Conservation (phyloP, 2,797 vertebrate species). For the Cossypha dichroa region DNA sequence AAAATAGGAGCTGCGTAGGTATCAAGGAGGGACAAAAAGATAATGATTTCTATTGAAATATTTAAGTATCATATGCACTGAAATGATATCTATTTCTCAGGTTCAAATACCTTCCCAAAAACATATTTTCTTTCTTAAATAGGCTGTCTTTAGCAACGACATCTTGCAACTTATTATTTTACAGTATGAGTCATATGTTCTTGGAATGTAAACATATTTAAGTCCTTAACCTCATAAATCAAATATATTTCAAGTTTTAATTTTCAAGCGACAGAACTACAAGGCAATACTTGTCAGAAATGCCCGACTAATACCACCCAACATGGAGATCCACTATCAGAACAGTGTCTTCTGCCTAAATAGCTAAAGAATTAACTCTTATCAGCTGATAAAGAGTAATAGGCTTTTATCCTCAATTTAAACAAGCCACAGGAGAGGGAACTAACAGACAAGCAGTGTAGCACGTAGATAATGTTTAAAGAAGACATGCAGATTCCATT, state of each 20-base stretch:
- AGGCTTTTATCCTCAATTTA: slow-evolving; percentile 14
- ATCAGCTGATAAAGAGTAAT: background rate
- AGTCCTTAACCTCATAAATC: background rate
- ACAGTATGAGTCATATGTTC: background rate
- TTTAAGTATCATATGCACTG: background rate
- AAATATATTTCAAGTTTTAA: background rate
- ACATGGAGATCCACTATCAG: background rate
- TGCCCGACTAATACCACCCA: background rate
- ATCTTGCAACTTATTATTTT: background rate
- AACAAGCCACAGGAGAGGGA: slow-evolving; percentile 3
- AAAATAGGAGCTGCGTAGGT: background rate
- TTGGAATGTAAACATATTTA: background rate
- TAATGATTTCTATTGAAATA: background rate
- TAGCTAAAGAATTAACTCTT: slow-evolving; percentile 24
- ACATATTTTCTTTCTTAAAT: background rate
- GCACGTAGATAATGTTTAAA: background rate
- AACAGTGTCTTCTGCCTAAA: background rate
- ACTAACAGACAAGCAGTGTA: background rate
- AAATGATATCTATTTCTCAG: background rate
- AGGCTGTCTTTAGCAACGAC: background rate
- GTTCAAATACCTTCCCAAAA: background rate
- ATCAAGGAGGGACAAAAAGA: background rate
- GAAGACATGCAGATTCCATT: background rate
- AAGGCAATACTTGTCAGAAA: background rate
- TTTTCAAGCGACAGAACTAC: background rate